These are phyloP conservation scores for Sclerodermus sp. DNA, from an alignment of 2,888 invertebrate genomes.

Conservation along the genomic window DNA sequence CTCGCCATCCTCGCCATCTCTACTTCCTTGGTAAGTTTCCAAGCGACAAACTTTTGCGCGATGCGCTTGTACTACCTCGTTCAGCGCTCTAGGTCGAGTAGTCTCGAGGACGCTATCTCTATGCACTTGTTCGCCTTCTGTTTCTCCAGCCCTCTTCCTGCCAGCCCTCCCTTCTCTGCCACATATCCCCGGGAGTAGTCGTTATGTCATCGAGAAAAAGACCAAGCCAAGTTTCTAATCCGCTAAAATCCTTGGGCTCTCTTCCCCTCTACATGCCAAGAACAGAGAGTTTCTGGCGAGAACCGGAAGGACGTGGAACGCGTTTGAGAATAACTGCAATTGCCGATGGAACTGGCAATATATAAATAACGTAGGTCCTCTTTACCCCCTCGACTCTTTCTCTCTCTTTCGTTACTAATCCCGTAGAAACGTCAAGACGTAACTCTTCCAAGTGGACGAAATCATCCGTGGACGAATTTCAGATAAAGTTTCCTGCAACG, in stretches of 20 bases:
- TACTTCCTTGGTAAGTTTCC: conserved; percentile 39
- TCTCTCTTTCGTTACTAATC: too few species aligned
- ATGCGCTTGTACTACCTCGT: conserved; percentile 17
- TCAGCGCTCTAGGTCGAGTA: not conserved
- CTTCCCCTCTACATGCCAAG: not conserved
- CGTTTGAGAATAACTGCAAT: too few species aligned
- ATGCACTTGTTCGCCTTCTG: conserved; percentile 10
- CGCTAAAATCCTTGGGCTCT: conserved; percentile 19
- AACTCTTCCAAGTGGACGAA: too few species aligned
- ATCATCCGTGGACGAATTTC: too few species aligned
- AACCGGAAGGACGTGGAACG: not conserved
- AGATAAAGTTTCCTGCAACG: too few species aligned
- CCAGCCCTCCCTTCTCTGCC: too few species aligned
- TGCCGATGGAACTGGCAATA: too few species aligned
- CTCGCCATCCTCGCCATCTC: conserved; percentile 20
- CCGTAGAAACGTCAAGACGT: too few species aligned
- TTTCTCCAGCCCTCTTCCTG: not conserved
- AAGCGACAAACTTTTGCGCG: conserved; percentile 33
- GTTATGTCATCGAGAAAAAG: conserved; percentile 20
- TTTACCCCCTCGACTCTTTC: too few species aligned
- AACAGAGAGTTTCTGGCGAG: not conserved
- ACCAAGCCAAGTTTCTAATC: conserved; percentile 21
- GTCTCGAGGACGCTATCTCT: not conserved
- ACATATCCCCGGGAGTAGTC: not conserved
- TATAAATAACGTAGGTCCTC: too few species aligned